Evolutionary conservation across 1,140 invertebrate species (phyloP).

Genomic region (Drosophila nebulosa): DNA sequence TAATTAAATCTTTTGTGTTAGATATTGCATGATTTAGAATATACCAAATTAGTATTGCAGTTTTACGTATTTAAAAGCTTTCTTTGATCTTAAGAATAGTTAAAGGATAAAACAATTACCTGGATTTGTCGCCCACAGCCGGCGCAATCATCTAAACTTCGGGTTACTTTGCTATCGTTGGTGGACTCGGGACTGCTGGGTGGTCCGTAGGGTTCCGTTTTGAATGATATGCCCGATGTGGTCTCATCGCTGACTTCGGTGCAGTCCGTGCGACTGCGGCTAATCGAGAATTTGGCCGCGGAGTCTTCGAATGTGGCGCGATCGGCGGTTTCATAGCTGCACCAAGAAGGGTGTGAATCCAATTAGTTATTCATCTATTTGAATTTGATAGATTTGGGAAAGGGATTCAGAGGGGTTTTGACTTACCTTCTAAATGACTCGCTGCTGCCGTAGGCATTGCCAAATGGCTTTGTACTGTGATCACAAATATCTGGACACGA

Average conservation of each 20-base stretch:
- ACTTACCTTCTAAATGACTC: conserved; percentile 80
- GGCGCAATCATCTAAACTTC: conserved; percentile 76
- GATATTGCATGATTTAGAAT: no score
- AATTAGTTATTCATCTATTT: background rate
- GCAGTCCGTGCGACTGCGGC: conserved; percentile 70
- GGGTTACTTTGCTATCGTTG: conserved; percentile 67
- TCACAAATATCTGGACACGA: conserved; percentile 80
- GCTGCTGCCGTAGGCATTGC: conserved; percentile 69
- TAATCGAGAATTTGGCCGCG: conserved; percentile 72
- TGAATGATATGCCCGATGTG: conserved; percentile 79
- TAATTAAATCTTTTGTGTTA: no score
- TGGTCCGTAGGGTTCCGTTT: conserved; percentile 78
- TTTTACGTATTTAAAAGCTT: no score
- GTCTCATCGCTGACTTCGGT: conserved; percentile 74
- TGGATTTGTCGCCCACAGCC: conserved; percentile 80
- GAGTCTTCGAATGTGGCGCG: conserved; percentile 73
- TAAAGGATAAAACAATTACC: conserved; percentile 30
- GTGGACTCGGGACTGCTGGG: conserved; percentile 80
- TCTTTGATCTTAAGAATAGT: no score
- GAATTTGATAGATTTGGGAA: background rate
- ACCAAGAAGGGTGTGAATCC: background rate
- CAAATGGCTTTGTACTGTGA: conserved; percentile 80
- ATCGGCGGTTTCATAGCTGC: conserved; percentile 76
- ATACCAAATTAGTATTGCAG: no score
- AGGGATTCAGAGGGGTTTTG: background rate